Base-by-base conservation (phyloP, 2,888 invertebrate genomes). In the Adineta ricciae region DNA sequence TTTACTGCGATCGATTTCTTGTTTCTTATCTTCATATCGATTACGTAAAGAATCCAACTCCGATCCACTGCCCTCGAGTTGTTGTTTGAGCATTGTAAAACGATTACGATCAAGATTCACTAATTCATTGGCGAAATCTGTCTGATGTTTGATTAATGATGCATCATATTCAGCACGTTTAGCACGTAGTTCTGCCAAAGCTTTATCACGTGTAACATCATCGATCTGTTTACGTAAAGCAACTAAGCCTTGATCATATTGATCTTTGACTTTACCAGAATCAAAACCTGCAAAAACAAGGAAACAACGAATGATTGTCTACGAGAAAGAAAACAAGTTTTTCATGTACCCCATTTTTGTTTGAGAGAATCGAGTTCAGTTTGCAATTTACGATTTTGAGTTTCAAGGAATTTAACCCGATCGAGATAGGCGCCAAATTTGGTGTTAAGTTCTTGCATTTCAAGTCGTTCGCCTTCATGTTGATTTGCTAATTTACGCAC, bases 131-230 rank as follows among this genome's bases (percentile, higher is more conserved):
- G 85, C 85, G 21, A 85, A 52, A 82, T 85, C 85, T 52, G 83
- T 85, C 36, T 83, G 56, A 36, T 85, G 73, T 84, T 85, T 85
- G 27, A 85, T 83, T 56, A 83, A 83, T 14, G 83, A 52, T 21
- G 85, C 85, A 83, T 85, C 85, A 27, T 73, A 85, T 82, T 85
- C 85, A 24, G 85, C 85, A 54, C 85, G 83, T 84, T 84, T 85
- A 19, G 85, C 85, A 54, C 83, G 83, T 36, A 85, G 52, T 84
- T 85, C 85, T 36, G 85, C 85, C 21, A 85, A 73, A 16, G 85
- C 85, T 73, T 85, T 85, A 8, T 82, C 49, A 16, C 85, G 73
- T 54, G 85, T 85, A 38, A 85, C 73, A 46, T 85, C 85, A 49
- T 85, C 85, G 19, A 85, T 85, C 46, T 78, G 73, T 36, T 85